Evolutionary conservation across 2,888 invertebrate species (phyloP), one percentile per base, ranked within the genome.

Genomic region (Yponomeuta malinellus): DNA sequence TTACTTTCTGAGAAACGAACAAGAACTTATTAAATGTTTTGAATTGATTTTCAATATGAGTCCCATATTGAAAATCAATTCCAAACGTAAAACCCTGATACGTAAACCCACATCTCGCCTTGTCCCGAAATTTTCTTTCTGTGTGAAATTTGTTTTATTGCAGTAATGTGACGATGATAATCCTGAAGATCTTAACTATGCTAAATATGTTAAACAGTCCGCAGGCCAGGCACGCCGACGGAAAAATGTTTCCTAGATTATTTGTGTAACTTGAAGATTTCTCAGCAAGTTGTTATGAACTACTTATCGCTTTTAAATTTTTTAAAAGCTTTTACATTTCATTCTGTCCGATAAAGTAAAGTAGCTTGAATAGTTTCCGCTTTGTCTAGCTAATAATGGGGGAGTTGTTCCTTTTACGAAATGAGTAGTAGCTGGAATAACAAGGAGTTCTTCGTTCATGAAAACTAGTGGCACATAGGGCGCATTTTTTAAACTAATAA

Each of bases 241-340:
- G 79, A 76, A 79, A 84, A 84, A 82, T 82, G 80, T 82, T 82
- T 82, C 76, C 77, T 79, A 77, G 78, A 82, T 83, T 83, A 85
- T 84, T 83, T 83, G 78, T 81, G 78, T 82, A 82, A 83, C 82
- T 83, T 80, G 79, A 79, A 80, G 80, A 78, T 81, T 81, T 79
- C 80, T 76, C 75, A 74, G 75, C 76, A 79, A 79, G 79, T 81
- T 80, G 79, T 80, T 81, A 79, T 78, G 79, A 80, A 83, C 77
- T 83, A 84, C 81, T 83, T 84, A 81, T 78, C 75, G 75, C 78
- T 76, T 78, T 79, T 77, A 79, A 79, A 79, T 78, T 79, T 79
- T 84, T 82, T 83, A 81, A 83, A 84, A 82, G 82, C 82, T 82
- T 81, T 81, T 78, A 76, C 78, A 79, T 78, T 81, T 79, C 77